Conservation (phyloP, 2,113 vertebrate genomes). For the Oceanodroma tethys region DNA sequence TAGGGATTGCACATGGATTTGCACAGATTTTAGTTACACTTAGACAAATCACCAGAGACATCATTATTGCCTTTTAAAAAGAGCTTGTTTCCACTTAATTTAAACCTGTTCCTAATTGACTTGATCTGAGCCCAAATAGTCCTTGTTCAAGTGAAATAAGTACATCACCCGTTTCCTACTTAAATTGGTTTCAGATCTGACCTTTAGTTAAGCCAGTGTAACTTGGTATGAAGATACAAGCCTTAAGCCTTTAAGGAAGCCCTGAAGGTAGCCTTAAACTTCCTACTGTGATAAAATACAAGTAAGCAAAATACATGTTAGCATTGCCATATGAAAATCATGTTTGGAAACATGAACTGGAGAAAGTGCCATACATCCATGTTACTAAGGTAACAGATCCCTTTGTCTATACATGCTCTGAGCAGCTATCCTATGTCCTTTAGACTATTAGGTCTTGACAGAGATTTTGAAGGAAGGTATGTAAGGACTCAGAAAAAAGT, state of each 20-base stretch:
- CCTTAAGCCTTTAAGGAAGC: background rate
- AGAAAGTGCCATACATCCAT: background rate
- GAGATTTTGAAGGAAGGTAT: background rate
- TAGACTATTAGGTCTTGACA: background rate
- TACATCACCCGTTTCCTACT: background rate
- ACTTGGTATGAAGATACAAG: background rate
- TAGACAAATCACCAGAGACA: background rate
- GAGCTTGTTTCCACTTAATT: background rate
- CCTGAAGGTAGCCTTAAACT: background rate
- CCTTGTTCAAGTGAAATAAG: background rate
- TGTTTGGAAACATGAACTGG: background rate
- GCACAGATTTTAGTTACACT: background rate
- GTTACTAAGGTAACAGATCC: background rate
- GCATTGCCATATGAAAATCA: background rate
- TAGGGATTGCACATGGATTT: conserved; percentile 3
- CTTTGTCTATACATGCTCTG: background rate
- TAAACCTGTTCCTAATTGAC: background rate
- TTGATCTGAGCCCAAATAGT: background rate
- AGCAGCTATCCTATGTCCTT: background rate
- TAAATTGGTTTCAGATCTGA: conserved; percentile 1
- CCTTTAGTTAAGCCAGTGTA: background rate
- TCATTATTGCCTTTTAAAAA: background rate
- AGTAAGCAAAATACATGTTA: background rate
- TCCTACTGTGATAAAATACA: background rate
- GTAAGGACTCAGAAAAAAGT: background rate